Evolutionary conservation across 1,140 invertebrate genomes (phyloP).

Genomic region (Rhagoletis zephyria): DNA sequence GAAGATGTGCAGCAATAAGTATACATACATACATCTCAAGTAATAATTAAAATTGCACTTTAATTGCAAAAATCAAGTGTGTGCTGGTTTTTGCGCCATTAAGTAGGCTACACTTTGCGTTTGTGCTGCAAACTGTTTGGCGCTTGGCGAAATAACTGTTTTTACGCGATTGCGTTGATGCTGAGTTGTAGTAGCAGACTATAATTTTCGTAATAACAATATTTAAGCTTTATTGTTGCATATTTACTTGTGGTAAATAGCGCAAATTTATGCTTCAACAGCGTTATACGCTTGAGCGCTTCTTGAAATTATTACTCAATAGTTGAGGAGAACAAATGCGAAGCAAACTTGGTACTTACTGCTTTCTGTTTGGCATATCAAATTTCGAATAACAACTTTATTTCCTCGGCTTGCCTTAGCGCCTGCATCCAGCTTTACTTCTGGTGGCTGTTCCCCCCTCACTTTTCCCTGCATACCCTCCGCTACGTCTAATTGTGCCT

Average conservation of each 20-base stretch:
- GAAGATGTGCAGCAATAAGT: background rate
- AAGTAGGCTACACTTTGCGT: constrained; percentile 13
- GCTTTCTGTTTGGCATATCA: too few relatives aligned
- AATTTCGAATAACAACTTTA: background rate
- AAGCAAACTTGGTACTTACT: too few relatives aligned
- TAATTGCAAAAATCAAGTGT: background rate
- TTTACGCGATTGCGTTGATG: background rate
- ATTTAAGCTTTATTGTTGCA: background rate
- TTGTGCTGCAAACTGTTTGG: background rate
- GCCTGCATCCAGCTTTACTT: background rate
- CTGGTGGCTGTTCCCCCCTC: background rate
- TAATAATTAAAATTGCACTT: background rate
- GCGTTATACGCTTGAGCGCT: too few relatives aligned
- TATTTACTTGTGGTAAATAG: background rate
- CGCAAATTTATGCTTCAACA: too few relatives aligned
- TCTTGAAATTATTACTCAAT: too few relatives aligned
- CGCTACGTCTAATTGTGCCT: too few relatives aligned
- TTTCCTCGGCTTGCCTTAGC: background rate
- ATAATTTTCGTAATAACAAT: background rate
- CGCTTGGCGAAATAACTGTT: background rate
- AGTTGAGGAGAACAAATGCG: too few relatives aligned
- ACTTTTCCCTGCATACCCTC: too few relatives aligned
- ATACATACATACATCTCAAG: background rate
- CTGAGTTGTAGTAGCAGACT: background rate
- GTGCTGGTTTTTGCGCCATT: background rate